These are phyloP conservation scores for Coregonus ussuriensis DNA, from an alignment of 2,797 vertebrate species.

Conservation along the genomic window DNA sequence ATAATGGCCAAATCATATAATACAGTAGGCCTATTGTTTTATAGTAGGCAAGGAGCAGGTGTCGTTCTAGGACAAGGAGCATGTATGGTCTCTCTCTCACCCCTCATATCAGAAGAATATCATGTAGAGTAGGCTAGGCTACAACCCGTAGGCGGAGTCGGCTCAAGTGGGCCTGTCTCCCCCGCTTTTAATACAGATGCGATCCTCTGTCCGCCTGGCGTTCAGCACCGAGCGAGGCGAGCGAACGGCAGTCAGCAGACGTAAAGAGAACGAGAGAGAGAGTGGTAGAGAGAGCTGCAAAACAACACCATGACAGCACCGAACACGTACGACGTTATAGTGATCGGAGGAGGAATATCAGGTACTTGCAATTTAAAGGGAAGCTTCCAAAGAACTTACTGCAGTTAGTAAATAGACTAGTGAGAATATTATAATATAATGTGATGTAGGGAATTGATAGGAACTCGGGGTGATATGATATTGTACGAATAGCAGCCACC, in stretches of 20 bases:
- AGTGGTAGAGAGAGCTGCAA: neutral
- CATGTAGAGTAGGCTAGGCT: neutral
- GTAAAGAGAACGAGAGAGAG: conserved; percentile 3
- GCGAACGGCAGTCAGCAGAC: conserved; percentile 14
- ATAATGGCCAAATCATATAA: neutral
- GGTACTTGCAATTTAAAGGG: conserved; percentile 71
- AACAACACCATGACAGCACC: conserved; percentile 73
- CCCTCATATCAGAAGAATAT: neutral
- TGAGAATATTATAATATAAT: neutral
- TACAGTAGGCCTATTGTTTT: neutral
- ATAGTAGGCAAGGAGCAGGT: neutral
- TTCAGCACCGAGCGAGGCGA: conserved; percentile 37
- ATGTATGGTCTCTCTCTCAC: neutral
- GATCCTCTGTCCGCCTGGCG: conserved; percentile 47
- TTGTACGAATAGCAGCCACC: neutral
- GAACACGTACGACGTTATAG: conserved; percentile 84
- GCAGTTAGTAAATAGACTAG: neutral
- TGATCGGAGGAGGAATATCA: conserved; percentile 92
- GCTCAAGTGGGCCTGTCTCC: conserved; percentile 45
- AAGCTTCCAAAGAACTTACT: conserved; percentile 8
- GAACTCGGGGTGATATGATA: neutral
- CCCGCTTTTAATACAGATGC: conserved; percentile 70
- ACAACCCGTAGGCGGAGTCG: conserved; percentile 41
- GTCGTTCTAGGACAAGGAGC: neutral
- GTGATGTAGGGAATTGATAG: neutral